Evolutionary conservation across 2,113 vertebrate species (phyloP), one percentile per base, ranked within the genome.

Genomic region (Physeter macrocephalus): DNA sequence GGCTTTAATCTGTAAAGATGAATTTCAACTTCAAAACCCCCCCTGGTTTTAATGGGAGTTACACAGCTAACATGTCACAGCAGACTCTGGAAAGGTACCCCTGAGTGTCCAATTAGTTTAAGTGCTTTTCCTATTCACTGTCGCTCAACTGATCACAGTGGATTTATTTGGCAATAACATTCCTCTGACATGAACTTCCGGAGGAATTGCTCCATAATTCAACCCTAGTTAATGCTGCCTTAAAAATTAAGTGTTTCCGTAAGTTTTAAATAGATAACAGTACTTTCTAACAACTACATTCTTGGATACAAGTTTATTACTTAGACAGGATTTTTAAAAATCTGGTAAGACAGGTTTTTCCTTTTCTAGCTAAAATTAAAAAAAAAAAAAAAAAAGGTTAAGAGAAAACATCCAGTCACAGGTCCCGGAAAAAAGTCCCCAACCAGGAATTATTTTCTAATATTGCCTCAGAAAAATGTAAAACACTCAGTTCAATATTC

Each of bases 231-330:
- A 98, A 98, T 98, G 97, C 97, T 96, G 80, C 95, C 97, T 98
- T 98, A 98, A 92, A 98, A 98, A 97, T 96, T 92, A 97, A 98
- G 80, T 17, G 86, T 98, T 98, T 99, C 98, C 97, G 94, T 98
- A 98, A 98, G 97, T 98, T 98, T 98, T 97, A 98, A 98, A 98
- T 94, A 98, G 98, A 98, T 98, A 98, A 97, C 95, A 96, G 97
- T 96, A 98, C 96, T 98, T 98, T 98, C 98, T 98, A 98, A 98
- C 97, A 98, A 98, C 97, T 98, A 98, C 91, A 96, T 98, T 98
- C 97, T 97, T 98, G 96, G 97, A 98, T 98, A 98, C 72, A 98
- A 98, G 77, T 98, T 98, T 98, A 98, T 98, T 98, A 98, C 95
- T 98, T 96, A 98, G 77, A 93, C 96, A 96, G 90, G 36, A 34